Conservation (phyloP, 2,113 vertebrate species). For the Bubo bubo region DNA sequence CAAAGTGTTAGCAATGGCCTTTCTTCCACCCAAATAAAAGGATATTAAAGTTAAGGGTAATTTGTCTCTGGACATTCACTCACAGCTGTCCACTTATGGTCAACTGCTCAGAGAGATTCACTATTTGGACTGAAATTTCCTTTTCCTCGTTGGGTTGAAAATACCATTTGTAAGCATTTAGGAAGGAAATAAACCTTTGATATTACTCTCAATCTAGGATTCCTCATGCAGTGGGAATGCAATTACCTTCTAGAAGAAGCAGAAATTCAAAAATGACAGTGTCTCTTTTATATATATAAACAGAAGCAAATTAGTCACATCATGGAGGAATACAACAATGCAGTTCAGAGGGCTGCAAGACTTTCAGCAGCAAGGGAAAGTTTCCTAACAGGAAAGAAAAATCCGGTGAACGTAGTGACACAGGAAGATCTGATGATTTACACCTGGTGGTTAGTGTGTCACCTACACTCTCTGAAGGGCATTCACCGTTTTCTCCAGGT, state of each 20-base stretch:
- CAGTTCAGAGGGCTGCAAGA: conserved; percentile 74
- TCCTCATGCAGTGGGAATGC: not conserved
- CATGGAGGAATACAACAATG: conserved; percentile 71
- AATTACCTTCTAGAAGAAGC: not conserved
- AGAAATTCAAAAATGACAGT: not conserved
- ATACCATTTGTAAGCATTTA: not conserved
- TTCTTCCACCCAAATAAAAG: not conserved
- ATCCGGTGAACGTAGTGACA: conserved; percentile 40
- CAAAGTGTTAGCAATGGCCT: not conserved
- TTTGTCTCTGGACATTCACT: not conserved
- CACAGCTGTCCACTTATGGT: not conserved
- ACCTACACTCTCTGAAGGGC: conserved; percentile 72
- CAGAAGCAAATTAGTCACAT: conserved; percentile 73
- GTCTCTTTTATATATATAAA: not conserved
- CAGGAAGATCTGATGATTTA: conserved; percentile 77
- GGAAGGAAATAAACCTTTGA: not conserved
- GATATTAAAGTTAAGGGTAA: not conserved
- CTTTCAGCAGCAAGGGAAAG: conserved; percentile 70
- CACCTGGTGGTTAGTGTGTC: conserved; percentile 74
- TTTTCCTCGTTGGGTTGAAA: not conserved
- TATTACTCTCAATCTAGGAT: not conserved
- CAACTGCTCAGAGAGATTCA: not conserved
- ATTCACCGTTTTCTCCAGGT: conserved; percentile 76
- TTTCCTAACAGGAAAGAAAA: conserved; percentile 69
- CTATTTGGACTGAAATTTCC: not conserved